Percentiles rank a stretch among this genome's conserved stretches.
Evolutionary conservation across 1,140 invertebrate species (phyloP).

Genomic region (Neotoxoptera formosana): DNA sequence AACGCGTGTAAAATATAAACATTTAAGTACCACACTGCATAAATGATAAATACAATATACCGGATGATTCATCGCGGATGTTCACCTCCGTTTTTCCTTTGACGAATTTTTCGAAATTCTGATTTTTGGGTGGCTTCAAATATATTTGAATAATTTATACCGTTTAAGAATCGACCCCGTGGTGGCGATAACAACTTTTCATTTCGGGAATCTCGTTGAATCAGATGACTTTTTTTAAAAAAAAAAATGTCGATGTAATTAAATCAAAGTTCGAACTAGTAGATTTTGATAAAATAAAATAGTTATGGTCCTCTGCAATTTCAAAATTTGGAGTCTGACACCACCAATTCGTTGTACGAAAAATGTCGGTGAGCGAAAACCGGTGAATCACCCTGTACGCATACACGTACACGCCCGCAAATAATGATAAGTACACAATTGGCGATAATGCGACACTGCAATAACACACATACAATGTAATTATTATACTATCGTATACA

Average conservation of each 20-base stretch:
- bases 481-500: neutral
- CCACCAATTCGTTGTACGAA: neutral
- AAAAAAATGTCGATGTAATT: neutral
- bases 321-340: neutral
- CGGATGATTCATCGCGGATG: neutral
- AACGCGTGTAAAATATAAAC: neutral
- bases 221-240: neutral
- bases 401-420: neutral
- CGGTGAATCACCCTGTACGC: neutral
- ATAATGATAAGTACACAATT: conserved; percentile 17
- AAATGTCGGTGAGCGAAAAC: neutral
- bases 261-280: neutral
- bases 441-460: neutral
- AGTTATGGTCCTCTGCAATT: too few relatives aligned
- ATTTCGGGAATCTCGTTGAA: neutral
- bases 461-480: neutral
- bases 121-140: neutral
- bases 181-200: too few relatives aligned
- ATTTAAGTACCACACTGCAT: neutral
- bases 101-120: neutral
- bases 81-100: too few relatives aligned
- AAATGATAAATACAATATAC: neutral
- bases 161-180: too few relatives aligned
- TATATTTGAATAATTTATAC: neutral
- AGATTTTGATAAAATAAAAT: neutral